phyloP scores from a whole-genome alignment of 2,797 vertebrate species.

The Falco biarmicus region DNA sequence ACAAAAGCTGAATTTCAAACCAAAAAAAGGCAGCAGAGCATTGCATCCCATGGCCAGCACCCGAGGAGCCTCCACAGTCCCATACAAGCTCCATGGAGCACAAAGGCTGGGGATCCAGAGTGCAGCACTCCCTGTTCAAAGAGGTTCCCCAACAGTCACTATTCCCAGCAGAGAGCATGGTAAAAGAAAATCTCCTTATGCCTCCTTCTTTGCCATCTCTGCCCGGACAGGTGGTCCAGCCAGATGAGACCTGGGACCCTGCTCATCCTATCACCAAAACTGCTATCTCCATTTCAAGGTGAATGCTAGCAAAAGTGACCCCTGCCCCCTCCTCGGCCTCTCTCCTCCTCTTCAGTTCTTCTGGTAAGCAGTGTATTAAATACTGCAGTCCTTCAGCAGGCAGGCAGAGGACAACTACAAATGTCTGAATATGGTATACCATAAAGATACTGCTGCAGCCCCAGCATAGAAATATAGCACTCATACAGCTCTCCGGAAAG shows the following conservation, averaged over 20 bases:
- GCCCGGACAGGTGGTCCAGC: not conserved
- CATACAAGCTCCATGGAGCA: fast-evolving
- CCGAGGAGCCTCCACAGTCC: not conserved
- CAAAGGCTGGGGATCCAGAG: not conserved
- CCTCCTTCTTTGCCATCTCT: not conserved
- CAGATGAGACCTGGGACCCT: not conserved
- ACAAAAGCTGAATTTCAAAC: not conserved
- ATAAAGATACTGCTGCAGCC: not conserved
- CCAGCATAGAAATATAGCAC: not conserved
- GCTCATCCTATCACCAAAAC: not conserved
- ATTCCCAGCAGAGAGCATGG: not conserved
- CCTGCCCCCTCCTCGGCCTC: not conserved
- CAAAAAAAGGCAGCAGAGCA: not conserved
- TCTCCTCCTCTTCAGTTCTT: not conserved
- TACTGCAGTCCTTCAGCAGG: not conserved
- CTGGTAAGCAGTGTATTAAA: not conserved
- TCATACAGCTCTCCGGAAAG: not conserved
- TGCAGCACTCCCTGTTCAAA: not conserved
- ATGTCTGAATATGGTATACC: not conserved
- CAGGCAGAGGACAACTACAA: not conserved
- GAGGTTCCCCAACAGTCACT: not conserved
- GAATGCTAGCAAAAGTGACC: not conserved
- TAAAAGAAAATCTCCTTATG: not conserved
- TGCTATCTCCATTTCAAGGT: not conserved
- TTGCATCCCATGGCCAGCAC: not conserved